Evolutionary conservation across 2,113 vertebrate species (phyloP).

Genomic region (Oxyruncus cristatus): DNA sequence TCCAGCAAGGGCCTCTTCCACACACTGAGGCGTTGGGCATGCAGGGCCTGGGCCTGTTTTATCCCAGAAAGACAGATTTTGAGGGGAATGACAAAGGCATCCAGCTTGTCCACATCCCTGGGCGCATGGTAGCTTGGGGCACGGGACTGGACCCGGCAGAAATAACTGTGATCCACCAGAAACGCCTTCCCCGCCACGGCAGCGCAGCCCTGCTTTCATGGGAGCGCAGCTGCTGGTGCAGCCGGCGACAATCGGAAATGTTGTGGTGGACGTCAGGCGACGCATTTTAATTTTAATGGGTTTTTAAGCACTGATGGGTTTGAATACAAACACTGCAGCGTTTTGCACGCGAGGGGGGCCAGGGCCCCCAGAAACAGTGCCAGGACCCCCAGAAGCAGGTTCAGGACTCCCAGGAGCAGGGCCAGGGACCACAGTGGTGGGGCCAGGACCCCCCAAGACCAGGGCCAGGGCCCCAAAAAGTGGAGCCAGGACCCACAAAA

Average conservation of each 20-base stretch:
- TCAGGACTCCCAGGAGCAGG: not conserved
- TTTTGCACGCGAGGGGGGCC: too few species aligned
- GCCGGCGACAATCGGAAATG: fast-evolving
- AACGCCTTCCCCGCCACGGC: too few species aligned
- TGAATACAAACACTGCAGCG: too few species aligned
- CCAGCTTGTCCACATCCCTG: not conserved
- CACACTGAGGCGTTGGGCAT: fast-evolving
- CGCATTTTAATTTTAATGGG: not conserved
- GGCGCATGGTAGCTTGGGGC: not conserved
- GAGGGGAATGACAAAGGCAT: not conserved
- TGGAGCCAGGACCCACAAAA: not conserved
- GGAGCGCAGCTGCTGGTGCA: too few species aligned
- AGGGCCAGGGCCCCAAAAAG: not conserved
- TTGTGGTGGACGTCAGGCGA: not conserved
- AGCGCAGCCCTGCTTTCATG: not conserved
- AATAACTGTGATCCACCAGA: not conserved
- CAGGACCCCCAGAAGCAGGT: not conserved
- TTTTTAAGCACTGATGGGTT: not conserved
- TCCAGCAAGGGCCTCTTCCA: not conserved
- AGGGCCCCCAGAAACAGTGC: too few species aligned
- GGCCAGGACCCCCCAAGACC: not conserved
- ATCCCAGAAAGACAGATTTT: fast-evolving
- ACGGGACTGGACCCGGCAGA: not conserved
- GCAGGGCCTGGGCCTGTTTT: fast-evolving
- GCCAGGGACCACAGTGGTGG: not conserved